Conservation (phyloP, 2,888 invertebrate genomes). For the Boloria selene region DNA sequence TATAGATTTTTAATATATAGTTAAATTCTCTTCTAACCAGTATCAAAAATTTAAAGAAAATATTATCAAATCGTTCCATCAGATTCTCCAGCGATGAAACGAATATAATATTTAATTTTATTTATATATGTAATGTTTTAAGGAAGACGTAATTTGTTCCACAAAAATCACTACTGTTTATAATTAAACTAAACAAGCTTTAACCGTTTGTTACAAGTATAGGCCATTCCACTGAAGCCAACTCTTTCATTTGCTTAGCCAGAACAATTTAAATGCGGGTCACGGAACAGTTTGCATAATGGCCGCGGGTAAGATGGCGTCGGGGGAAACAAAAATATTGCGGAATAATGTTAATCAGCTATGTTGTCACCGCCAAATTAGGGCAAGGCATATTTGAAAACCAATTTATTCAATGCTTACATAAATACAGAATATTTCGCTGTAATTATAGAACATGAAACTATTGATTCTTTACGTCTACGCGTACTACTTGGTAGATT, state of each 20-base stretch:
- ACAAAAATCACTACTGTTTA: background rate
- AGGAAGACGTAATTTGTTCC: background rate
- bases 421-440: too few species aligned
- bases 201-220: slow-evolving; percentile 8
- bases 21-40: too few species aligned
- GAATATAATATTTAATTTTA: too few species aligned
- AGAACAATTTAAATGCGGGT: slow-evolving; percentile 46
- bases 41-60: too few species aligned
- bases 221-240: slow-evolving; percentile 7
- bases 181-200: slow-evolving; percentile 9
- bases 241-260: slow-evolving; percentile 29
- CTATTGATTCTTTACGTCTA: too few species aligned
- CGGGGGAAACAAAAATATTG: slow-evolving; percentile 50
- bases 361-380: slow-evolving; percentile 31
- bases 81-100: too few species aligned
- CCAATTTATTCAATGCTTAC: slow-evolving; percentile 10
- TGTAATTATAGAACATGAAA: too few species aligned
- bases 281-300: slow-evolving; percentile 48
- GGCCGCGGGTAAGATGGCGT: slow-evolving; percentile 45
- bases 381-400: slow-evolving; percentile 8
- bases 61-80: too few species aligned
- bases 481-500: too few species aligned
- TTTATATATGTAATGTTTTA: background rate
- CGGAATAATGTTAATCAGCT: slow-evolving; percentile 50
- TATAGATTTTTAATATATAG: too few species aligned